Evolutionary conservation across 2,797 vertebrate species (phyloP), one percentile per base, ranked within the genome.

Genomic region (Steatocranus sp.): DNA sequence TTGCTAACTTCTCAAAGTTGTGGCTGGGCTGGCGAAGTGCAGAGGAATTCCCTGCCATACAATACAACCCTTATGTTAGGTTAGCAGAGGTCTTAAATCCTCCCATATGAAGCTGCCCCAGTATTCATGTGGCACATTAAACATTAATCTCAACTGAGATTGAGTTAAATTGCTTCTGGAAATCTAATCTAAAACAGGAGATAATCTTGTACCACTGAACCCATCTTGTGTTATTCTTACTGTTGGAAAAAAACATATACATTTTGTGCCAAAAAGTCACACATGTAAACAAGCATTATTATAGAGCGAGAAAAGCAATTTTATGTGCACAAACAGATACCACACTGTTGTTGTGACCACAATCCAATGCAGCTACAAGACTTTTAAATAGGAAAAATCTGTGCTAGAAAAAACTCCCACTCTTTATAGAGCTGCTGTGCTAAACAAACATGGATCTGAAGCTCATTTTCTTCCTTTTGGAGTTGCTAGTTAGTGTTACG

Each of bases 21-120:
- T 41, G 82, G 74, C 49, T 83, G 83, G 30, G 32, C 79, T 83
- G 85, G 46, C 80, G 83, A 27, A 87, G 78, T 75, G 76, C 76
- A 79, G 75, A 86, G 81, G 78, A 90, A 89, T 89, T 86, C 83
- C 68, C 82, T 74, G 81, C 83, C 66, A 17, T 82, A 93, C 92
- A 94, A 92, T 88, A 87, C 85, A 80, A 8, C 68, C 90, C 90
- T 90, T 93, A 82, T 95, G 93, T 88, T 78, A 50, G 75, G 74
- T 53, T 76, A 75, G 82, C 66, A 75, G 76, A 86, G 77, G 81
- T 81, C 79, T 82, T 54, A 78, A 56, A 82, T 74, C 11, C 25
- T 76, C 66, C 76, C 51, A 56, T 54, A 74, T 76, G 82, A 80
- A 75, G 49, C 84, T 86, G 79, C 75, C 86, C 38, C 63, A 43